These are phyloP conservation scores for Megalops cyprinoides DNA, from an alignment of 2,797 vertebrate genomes.

Conservation along the genomic window DNA sequence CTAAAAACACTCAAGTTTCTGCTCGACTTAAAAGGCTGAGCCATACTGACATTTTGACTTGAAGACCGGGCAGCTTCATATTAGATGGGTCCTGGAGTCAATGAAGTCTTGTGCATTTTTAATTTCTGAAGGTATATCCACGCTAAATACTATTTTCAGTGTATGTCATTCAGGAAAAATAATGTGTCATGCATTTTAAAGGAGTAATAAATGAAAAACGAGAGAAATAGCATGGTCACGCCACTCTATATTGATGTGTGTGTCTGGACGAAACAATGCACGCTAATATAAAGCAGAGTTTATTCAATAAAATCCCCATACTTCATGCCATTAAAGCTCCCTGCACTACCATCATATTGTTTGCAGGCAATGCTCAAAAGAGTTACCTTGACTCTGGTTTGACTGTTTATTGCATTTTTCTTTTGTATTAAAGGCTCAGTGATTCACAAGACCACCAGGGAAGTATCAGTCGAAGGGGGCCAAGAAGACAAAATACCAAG, in stretches of 20 bases:
- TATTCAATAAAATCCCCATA: neutral
- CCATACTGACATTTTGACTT: neutral
- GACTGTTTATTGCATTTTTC: conserved; percentile 66
- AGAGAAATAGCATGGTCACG: neutral
- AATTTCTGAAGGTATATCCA: neutral
- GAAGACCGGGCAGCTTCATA: neutral
- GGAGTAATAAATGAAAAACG: conserved; percentile 1
- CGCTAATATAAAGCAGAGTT: neutral
- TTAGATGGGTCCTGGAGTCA: neutral
- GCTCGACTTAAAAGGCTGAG: neutral
- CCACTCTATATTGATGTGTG: conserved; percentile 1
- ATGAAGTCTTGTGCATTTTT: neutral
- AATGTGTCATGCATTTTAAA: neutral
- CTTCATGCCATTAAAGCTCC: conserved; percentile 18
- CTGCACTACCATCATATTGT: conserved; percentile 51
- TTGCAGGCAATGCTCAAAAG: conserved; percentile 54
- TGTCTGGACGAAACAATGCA: neutral
- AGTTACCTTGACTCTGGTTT: conserved; percentile 68
- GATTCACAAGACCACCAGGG: conserved; percentile 72
- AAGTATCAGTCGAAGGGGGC: conserved; percentile 66
- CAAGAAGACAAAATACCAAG: conserved; percentile 68
- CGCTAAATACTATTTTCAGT: neutral
- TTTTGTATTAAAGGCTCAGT: conserved; percentile 63
- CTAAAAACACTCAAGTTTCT: neutral
- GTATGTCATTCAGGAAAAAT: neutral